Percentiles rank a stretch among this genome's conserved stretches.
Evolutionary conservation across 2,888 invertebrate species (phyloP).

Genomic region (Meiosimyza platycephala): DNA sequence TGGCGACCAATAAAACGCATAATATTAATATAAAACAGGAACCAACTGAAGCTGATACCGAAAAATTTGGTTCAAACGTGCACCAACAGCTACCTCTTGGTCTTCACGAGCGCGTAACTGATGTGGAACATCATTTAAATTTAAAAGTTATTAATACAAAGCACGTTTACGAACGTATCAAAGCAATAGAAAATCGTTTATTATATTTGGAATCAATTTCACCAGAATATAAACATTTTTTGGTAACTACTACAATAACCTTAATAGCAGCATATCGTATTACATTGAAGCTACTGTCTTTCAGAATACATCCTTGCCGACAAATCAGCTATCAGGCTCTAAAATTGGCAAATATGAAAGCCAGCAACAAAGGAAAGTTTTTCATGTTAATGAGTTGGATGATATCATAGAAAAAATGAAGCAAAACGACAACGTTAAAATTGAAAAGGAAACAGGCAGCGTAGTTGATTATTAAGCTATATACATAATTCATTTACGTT

Average conservation of each 20-base stretch:
- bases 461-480: no score
- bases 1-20: constrained; percentile 50
- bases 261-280: no score
- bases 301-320: no score
- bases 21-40: constrained; percentile 37
- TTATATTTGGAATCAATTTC: constrained; percentile 80
- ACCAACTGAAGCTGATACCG: background rate
- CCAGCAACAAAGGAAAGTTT: constrained; percentile 14
- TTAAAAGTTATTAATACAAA: constrained; percentile 70
- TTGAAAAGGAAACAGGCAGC: background rate
- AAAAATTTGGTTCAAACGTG: background rate
- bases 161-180: constrained; percentile 77
- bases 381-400: constrained; percentile 21
- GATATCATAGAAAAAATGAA: constrained; percentile 28
- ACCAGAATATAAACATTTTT: constrained; percentile 82
- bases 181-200: constrained; percentile 80
- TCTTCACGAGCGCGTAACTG: constrained; percentile 77
- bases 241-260: constrained; percentile 65
- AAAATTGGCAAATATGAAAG: background rate
- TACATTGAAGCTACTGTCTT: no score
- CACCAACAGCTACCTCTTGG: constrained; percentile 55
- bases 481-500: no score
- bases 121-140: constrained; percentile 73
- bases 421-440: constrained; percentile 21
- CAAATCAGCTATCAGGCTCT: background rate